These are phyloP conservation scores for Drosophila kambysellisi DNA, from an alignment of 2,888 invertebrate genomes.

Conservation along the genomic window DNA sequence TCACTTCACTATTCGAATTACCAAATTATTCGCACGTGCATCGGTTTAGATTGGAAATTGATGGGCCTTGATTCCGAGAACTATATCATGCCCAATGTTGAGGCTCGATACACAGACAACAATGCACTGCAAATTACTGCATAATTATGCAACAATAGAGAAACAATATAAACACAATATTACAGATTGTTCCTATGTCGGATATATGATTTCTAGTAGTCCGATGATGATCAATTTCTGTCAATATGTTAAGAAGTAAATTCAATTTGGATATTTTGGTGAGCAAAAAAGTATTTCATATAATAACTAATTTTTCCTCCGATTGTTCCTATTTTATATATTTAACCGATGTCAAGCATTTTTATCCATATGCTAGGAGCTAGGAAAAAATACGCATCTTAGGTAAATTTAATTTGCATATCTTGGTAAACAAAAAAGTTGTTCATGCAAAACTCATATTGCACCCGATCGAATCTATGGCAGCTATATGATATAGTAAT, in stretches of 20 bases:
- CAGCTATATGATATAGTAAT: background rate
- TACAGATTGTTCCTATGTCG: background rate
- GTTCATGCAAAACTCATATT: background rate
- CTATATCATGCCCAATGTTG: slow-evolving; percentile 27
- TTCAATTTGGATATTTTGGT: background rate
- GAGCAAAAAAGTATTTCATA: background rate
- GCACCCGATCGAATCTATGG: background rate
- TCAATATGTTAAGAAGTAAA: background rate
- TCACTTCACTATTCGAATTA: slow-evolving; percentile 50
- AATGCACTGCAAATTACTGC: slow-evolving; percentile 42
- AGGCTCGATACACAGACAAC: slow-evolving; percentile 13
- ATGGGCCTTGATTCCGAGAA: slow-evolving; percentile 59
- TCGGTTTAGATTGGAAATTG: slow-evolving; percentile 62
- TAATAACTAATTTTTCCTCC: rapidly evolving
- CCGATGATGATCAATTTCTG: background rate
- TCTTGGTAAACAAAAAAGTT: background rate
- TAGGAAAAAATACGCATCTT: background rate
- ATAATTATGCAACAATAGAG: slow-evolving; percentile 51
- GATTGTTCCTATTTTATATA: rapidly evolving
- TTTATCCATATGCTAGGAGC: rapidly evolving
- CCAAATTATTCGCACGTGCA: slow-evolving; percentile 76
- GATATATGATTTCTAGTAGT: background rate
- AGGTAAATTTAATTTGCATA: background rate
- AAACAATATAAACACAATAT: background rate
- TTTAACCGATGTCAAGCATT: too few relatives aligned